A percentile compares a stretch with the other conserved stretches of the same genome.
Conservation (phyloP, 1,140 invertebrate genomes). For the Pissodes strobi region DNA sequence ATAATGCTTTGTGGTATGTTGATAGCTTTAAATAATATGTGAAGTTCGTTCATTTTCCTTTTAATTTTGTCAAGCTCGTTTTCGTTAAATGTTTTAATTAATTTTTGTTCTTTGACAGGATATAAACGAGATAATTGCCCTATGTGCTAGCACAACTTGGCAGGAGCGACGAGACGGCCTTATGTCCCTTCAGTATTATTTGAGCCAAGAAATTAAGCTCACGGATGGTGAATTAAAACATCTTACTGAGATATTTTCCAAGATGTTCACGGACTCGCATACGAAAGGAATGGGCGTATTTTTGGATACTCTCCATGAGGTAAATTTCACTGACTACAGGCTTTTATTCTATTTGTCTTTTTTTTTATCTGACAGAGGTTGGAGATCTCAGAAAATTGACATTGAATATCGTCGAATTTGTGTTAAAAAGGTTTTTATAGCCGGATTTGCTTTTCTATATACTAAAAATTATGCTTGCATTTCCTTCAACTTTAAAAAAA, state of each 20-base stretch:
- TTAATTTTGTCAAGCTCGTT: no score
- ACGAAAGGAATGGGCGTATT: slow-evolving; percentile 94
- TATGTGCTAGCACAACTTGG: slow-evolving; percentile 88
- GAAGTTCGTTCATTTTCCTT: no score
- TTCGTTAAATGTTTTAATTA: no score
- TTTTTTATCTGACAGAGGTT: no score
- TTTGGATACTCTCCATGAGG: slow-evolving; percentile 87
- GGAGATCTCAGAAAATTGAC: no score
- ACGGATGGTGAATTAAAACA: slow-evolving; percentile 73
- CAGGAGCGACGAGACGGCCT: slow-evolving; percentile 91
- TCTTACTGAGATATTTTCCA: slow-evolving; percentile 88
- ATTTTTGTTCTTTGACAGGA: slow-evolving; percentile 68
- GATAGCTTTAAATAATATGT: no score
- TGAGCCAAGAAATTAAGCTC: slow-evolving; percentile 72
- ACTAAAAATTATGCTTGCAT: no score
- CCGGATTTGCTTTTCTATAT: no score
- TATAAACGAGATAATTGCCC: slow-evolving; percentile 85
- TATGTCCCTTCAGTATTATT: slow-evolving; percentile 75
- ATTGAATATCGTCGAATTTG: no score
- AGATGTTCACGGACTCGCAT: slow-evolving; percentile 97
- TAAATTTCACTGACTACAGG: neutral
- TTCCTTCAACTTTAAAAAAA: no score
- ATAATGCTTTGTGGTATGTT: no score
- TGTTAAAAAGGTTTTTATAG: no score
- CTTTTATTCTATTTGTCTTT: neutral